Conservation (phyloP, 1,140 invertebrate species). For the Drosophila leontia region DNA sequence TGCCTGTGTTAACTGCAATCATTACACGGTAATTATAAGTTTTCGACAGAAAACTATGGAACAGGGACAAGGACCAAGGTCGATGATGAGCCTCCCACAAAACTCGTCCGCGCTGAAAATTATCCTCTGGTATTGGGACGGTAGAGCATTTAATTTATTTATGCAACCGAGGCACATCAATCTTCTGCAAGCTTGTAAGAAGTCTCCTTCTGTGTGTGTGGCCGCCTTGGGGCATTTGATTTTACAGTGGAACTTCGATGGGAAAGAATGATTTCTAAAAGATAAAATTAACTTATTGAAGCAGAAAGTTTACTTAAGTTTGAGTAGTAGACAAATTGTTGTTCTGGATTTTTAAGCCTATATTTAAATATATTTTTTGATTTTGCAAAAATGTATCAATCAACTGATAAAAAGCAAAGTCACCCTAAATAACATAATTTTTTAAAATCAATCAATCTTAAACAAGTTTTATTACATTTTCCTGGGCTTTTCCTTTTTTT, state of each 20-base stretch:
- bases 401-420: no score
- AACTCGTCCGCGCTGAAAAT: constrained; percentile 5
- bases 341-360: background rate
- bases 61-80: constrained; percentile 1
- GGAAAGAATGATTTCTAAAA: background rate
- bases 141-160: constrained; percentile 71
- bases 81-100: constrained; percentile 3
- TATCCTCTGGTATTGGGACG: constrained; percentile 18
- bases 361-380: no score
- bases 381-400: no score
- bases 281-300: background rate
- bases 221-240: constrained; percentile 28
- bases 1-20: constrained; percentile 57
- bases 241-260: constrained; percentile 2
- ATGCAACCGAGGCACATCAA: constrained; percentile 73
- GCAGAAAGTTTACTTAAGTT: background rate
- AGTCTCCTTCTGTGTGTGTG: constrained; percentile 29
- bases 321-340: no score
- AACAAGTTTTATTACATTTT: no score
- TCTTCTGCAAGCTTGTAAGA: constrained; percentile 66
- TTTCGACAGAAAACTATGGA: constrained; percentile 60
- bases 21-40: constrained; percentile 77
- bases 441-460: no score
- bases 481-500: no score
- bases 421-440: no score